Percentiles rank a stretch among this genome's conserved stretches.
Evolutionary conservation across 2,888 invertebrate species (phyloP).

Genomic region (Tolmerus cingulatus): DNA sequence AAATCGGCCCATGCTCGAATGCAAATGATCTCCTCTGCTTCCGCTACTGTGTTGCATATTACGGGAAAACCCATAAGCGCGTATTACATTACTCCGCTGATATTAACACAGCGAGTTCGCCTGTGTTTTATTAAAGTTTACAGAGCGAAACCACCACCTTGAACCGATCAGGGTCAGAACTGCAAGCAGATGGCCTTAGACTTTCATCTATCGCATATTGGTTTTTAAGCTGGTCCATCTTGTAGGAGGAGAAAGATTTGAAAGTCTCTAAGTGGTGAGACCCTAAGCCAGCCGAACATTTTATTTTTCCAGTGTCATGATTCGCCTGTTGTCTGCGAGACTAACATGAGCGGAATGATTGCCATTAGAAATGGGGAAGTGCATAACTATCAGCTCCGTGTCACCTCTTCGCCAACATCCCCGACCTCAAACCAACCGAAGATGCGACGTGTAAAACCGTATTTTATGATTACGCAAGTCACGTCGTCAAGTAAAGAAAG

Average conservation of each 20-base stretch:
- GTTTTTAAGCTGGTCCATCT: not conserved
- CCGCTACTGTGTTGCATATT: not conserved
- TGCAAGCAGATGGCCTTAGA: not conserved
- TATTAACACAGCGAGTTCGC: not conserved
- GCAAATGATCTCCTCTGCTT: not conserved
- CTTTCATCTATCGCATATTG: not conserved
- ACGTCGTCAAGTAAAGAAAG: slow-evolving; percentile 2
- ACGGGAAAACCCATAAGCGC: not conserved
- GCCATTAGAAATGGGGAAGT: slow-evolving; percentile 10
- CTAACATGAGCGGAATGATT: not conserved
- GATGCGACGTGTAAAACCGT: not conserved
- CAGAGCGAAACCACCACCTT: not conserved
- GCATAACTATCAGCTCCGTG: not conserved
- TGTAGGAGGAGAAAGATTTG: not conserved
- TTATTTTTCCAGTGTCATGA: not conserved
- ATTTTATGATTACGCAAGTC: not conserved
- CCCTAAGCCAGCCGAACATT: not conserved
- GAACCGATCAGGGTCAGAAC: not conserved
- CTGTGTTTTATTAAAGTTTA: not conserved
- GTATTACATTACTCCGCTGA: not conserved
- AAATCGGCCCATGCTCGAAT: not conserved
- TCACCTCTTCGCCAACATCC: not conserved
- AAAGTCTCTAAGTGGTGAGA: not conserved
- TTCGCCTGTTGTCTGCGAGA: not conserved
- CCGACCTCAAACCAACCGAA: not conserved